These are phyloP conservation scores for Petrophora chlorosata DNA, from an alignment of 2,888 invertebrate species.

Conservation along the genomic window DNA sequence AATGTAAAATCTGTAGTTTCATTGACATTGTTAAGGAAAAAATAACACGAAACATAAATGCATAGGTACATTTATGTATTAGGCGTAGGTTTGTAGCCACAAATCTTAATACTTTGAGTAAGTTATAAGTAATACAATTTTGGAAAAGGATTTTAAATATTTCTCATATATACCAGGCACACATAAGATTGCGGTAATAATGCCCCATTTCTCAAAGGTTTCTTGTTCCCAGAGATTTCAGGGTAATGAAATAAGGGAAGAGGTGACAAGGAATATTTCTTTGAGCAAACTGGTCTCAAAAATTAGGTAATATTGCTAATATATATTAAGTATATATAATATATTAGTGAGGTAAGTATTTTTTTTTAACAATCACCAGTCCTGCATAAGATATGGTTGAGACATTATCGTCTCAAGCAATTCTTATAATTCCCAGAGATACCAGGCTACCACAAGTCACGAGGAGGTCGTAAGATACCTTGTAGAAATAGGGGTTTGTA, in stretches of 20 bases:
- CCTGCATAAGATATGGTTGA: neutral
- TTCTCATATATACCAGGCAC: slow-evolving; percentile 16
- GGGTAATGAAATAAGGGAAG: neutral
- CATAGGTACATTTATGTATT: neutral
- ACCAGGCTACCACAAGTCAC: slow-evolving; percentile 30
- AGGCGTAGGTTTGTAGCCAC: neutral
- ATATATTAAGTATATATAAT: no score
- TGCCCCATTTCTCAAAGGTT: neutral
- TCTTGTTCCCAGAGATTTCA: neutral
- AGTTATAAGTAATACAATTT: no score
- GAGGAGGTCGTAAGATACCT: slow-evolving; percentile 14
- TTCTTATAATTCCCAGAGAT: slow-evolving; percentile 25
- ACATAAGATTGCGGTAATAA: neutral
- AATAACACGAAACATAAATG: no score
- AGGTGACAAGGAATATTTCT: neutral
- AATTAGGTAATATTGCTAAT: no score
- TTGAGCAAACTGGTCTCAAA: neutral
- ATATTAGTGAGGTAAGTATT: no score
- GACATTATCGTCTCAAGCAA: slow-evolving; percentile 10
- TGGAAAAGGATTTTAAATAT: neutral
- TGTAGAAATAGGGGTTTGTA: slow-evolving; percentile 1
- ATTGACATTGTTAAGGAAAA: no score
- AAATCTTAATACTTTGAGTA: no score
- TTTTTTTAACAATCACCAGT: neutral
- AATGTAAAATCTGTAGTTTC: no score